Base-by-base conservation (phyloP, 1,140 invertebrate species). In the Drosophila mojavensis region DNA sequence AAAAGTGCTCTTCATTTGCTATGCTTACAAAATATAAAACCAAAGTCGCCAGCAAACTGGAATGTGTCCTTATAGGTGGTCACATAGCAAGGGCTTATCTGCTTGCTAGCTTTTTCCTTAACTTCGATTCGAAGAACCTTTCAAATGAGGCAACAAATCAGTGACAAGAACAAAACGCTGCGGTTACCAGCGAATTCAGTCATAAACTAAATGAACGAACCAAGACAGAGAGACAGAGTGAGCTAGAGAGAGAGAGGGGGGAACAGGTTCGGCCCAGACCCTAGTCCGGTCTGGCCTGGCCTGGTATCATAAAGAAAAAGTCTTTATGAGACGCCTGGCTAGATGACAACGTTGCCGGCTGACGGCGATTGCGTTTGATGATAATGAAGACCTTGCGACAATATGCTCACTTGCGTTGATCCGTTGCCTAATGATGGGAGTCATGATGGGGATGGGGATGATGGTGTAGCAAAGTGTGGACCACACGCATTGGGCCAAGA, bases 321-420 rank as follows among this genome's bases (percentile, higher is more conserved):
- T 75, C 55, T 85, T 85, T 85, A 85, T 86, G 82, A 68, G 69
- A 74, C 64, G 69, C 79, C 75, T 68, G 50, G 61, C 43, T 17
- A 51, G 70, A 51, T 62, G 80, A 65, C 50, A 61, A 58, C 58
- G 24, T 26, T 24, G 66, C 55, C 45, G 56, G 15, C 33, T 5
- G 61, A 13, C 72, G 81, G 77, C 68, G 24, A 69, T 67, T 50
- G 53, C 58, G 72, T 83, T 83, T 83, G 81, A 83, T 73, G 81
- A 85, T 84, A 85, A 85, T 78, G 59, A 84, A 84, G 75, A 82
- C 74, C 71, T 71, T 43, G 63, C 51, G 63, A 75, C 53, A 85
- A 85, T 78, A 70, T 85, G 75, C 70, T 75, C 78, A 75, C 78
- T 75, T 67, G 36, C 39, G 45, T 3, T 5, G 28, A 30, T 30